Evolutionary conservation across 2,113 vertebrate genomes (phyloP), one percentile per base, ranked within the genome.

Genomic region (Stomatorhinus ivindoensis): DNA sequence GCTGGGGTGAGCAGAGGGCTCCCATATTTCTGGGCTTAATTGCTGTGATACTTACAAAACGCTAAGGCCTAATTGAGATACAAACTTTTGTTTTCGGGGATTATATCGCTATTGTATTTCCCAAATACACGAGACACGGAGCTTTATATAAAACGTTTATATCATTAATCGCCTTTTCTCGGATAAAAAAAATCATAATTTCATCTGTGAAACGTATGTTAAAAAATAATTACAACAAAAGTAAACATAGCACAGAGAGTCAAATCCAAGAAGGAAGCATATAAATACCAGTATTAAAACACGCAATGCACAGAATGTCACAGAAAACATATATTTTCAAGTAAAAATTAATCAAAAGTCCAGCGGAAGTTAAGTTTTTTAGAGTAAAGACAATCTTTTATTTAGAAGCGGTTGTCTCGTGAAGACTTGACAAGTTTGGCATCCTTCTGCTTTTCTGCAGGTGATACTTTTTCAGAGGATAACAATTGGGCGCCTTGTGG

Each of bases 41-140:
- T 80, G 73, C 73, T 80, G 73, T 80, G 35, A 80, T 80, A 42
- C 73, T 80, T 80, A 80, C 35, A 42, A 80, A 80, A 80, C 73
- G 73, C 73, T 80, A 19, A 35, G n/a, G 73, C 73, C 73, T 39
- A 80, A 80, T 80, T 80, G 35, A 80, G 73, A 80, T 42, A 42
- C 35, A 80, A 80, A 80, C 73, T 80, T 80, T 80, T 80, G 73
- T 80, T 80, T 80, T 80, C 73, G 73, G 15, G 73, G 73, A 80
- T 80, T 80, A 80, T 80, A 80, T 80, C 31, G 73, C 35, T 80
- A 80, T 80, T 80, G 73, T 80, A 80, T 80, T 80, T 80, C 35
- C 35, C 17, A 80, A 80, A 80, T 80, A 42, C 73, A 42, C 35
- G 17, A 80, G 73, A 80, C 73, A 80, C 73, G 31, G 73, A 80